Evolutionary conservation across 1,140 invertebrate species (phyloP), one percentile per base, ranked within the genome.

Genomic region (Drosophila littoralis): DNA sequence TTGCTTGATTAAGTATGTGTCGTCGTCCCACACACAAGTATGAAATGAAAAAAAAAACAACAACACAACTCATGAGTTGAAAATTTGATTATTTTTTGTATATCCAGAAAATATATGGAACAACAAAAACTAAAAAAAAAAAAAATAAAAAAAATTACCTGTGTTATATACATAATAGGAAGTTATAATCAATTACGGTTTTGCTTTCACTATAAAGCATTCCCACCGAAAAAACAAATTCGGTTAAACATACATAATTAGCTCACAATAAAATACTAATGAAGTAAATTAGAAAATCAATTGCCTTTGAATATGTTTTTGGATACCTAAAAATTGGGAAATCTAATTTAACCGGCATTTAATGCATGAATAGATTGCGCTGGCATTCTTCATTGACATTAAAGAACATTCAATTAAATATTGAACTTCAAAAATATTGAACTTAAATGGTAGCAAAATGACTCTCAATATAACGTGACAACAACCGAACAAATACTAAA

Each of bases 151-250:
- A 71, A 68, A 70, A 67, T 63, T 70, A 88, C 83, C 83, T 89
- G 84, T 88, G 84, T 89, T 88, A 88, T 83, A 82, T 82, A 76
- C 45, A 69, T 77, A 73, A 79, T 79, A 86, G 83, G 83, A 88
- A 88, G 83, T 86, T 86, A 82, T 86, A 88, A 86, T 86, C 83
- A 71, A 74, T 75, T 77, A 83, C 73, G 80, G 83, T 88, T 88
- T 88, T 88, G 83, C 83, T 88, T 88, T 88, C 84, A 77, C 58
- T 65, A 77, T 74, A 64, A 85, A 89, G 83, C 83, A 88, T 88
- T 88, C 83, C 83, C 84, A 88, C 84, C 83, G 83, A 51, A 79
- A 46, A 79, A 46, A 51, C 13, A 7, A 63, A 46, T 75, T 88
- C 83, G 83, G 83, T 89, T 83, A 45, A 64, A 64, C 51, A 79